Conservation (phyloP, 2,888 invertebrate genomes). For the Lasioglossum zephyrum region DNA sequence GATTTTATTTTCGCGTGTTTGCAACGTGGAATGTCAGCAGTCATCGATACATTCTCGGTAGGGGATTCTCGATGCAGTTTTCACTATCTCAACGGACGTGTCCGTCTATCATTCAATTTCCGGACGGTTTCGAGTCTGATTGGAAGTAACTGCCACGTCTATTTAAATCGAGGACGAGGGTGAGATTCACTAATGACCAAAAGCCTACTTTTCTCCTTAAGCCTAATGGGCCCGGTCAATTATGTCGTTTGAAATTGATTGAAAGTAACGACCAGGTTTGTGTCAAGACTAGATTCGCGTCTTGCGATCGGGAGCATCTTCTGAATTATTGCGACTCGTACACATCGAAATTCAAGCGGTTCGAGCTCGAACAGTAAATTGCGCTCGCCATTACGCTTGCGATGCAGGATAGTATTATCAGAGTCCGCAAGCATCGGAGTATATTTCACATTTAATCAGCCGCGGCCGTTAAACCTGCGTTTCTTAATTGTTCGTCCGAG, state of each 20-base stretch:
- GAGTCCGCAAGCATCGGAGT: neutral
- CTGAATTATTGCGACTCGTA: neutral
- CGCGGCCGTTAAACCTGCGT: too few relatives aligned
- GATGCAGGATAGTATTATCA: too few relatives aligned
- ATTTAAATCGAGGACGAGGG: neutral
- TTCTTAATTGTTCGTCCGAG: neutral
- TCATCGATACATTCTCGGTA: neutral
- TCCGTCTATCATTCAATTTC: conserved; percentile 36
- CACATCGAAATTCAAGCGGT: neutral
- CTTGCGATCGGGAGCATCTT: neutral
- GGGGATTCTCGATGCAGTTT: neutral
- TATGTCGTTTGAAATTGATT: conserved; percentile 44
- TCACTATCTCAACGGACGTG: neutral
- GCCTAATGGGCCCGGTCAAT: conserved; percentile 19
- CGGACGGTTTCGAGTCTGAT: conserved; percentile 20
- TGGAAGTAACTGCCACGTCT: conserved; percentile 28
- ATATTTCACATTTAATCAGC: too few relatives aligned
- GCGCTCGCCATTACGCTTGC: neutral
- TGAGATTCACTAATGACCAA: neutral
- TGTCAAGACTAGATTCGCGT: neutral
- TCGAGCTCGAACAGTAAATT: neutral
- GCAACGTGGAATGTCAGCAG: neutral
- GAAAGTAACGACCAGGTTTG: conserved; percentile 46
- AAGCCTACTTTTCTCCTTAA: neutral
- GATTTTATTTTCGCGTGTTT: neutral